Evolutionary conservation across 2,888 invertebrate species (phyloP), one percentile per base, ranked within the genome.

Genomic region (Eupithecia vulgata): DNA sequence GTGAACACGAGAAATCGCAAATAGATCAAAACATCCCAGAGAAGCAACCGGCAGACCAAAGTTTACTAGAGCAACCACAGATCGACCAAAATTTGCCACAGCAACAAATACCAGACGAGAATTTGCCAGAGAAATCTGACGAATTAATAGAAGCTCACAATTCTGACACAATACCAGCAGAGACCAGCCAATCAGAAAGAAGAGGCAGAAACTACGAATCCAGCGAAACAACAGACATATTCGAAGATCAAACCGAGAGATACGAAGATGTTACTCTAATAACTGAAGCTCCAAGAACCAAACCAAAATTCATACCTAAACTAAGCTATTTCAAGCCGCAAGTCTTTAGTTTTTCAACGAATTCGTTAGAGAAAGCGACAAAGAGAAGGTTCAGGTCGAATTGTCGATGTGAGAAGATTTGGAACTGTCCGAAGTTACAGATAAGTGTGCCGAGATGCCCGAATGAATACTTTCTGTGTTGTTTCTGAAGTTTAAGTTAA

Each of bases 341-440:
- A 73, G 74, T 84, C 0, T 80, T 77, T 1, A 80, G 79, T 21
- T 83, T 85, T 5, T 81, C 83, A 7, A 79, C 86, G 21, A 94
- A 93, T 75, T 80, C 88, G n/a, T 78, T 94, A 12, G 87, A 89
- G 3, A 83, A 81, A 17, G 68, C 81, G 0, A 84, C 86, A 0
- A 90, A 86, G 65, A 87, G 92, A 73, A 85, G 81, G 67, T 95
- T 90, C 73, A 83, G 84, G 62, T 94, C 94, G 0, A 84, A 85
- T n/a, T 95, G 95, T 74, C 81, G 93, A 0, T 95, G 95, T 72
- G 93, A 91, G 72, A 93, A 88, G 76, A 94, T 95, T 34, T 92
- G 91, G 87, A 94, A 95, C 77, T 95, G 95, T 79, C 91, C 91
- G 0, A 94, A 93, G 71, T 75, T 95, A 21, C 95, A 95, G 79